Evolutionary conservation across 1,140 invertebrate genomes (phyloP).

Genomic region (Polyergus mexicanus): DNA sequence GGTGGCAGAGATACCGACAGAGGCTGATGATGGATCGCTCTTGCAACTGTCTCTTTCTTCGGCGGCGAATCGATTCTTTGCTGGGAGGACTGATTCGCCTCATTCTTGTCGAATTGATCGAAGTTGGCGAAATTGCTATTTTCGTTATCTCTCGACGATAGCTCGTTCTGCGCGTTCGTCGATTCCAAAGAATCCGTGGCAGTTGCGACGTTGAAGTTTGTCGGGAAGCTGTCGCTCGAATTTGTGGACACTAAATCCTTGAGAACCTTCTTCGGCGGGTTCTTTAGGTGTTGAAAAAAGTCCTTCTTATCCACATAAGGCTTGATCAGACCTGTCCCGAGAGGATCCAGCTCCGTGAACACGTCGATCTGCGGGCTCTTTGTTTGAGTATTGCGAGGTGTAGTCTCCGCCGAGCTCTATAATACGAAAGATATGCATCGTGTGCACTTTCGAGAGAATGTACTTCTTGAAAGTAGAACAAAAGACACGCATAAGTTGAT

Average conservation of each 20-base stretch:
- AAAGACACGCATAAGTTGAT: background rate
- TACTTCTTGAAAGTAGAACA: background rate
- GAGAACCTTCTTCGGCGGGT: constrained; percentile 95
- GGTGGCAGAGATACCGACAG: constrained; percentile 90
- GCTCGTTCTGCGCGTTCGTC: constrained; percentile 70
- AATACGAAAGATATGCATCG: background rate
- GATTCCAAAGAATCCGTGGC: constrained; percentile 77
- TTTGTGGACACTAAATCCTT: constrained; percentile 91
- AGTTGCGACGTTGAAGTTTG: constrained; percentile 79
- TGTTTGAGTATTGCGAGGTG: constrained; percentile 58
- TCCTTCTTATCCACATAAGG: constrained; percentile 98
- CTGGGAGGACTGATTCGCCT: constrained; percentile 55
- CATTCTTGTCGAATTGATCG: constrained; percentile 82
- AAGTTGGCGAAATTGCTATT: constrained; percentile 84
- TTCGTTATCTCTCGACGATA: constrained; percentile 71
- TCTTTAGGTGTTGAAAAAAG: constrained; percentile 97
- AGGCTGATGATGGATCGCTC: constrained; percentile 86
- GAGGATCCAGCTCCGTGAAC: constrained; percentile 96
- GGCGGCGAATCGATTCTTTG: constrained; percentile 47
- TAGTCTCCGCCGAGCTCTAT: constrained; percentile 55
- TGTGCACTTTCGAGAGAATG: background rate
- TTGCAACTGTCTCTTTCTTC: constrained; percentile 70
- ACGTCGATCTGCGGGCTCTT: constrained; percentile 89
- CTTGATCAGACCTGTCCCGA: constrained; percentile 95
- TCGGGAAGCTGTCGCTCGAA: constrained; percentile 81